These are phyloP conservation scores for Cygnus olor DNA, from an alignment of 2,797 vertebrate species.

Conservation along the genomic window DNA sequence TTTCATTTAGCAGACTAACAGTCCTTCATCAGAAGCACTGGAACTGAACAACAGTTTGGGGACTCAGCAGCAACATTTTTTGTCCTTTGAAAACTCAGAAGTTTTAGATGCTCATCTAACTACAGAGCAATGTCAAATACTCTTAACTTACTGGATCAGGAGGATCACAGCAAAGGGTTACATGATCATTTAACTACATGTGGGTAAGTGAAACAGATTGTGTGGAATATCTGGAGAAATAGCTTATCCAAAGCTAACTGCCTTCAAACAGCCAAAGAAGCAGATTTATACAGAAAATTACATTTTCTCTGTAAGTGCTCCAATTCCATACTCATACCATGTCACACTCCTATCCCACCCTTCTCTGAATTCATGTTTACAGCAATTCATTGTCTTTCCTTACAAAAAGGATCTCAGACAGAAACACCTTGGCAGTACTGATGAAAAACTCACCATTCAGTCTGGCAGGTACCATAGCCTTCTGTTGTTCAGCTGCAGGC, in stretches of 20 bases:
- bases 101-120: neutral
- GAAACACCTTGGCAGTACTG: neutral
- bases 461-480: neutral
- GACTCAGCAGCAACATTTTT: neutral
- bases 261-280: neutral
- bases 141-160: neutral
- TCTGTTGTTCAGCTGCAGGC: neutral
- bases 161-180: neutral
- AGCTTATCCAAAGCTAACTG: neutral
- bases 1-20: neutral
- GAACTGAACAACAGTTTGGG: neutral
- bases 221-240: neutral
- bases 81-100: neutral
- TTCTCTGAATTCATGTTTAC: neutral
- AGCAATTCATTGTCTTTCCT: neutral
- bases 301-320: neutral
- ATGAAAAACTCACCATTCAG: neutral
- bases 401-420: neutral
- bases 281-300: neutral
- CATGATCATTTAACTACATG: neutral
- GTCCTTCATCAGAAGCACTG: neutral
- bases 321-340: neutral
- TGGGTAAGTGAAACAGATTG: neutral
- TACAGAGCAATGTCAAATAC: neutral
- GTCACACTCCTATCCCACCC: neutral